Percentiles rank a stretch among this genome's conserved stretches.
phyloP scores from a whole-genome alignment of 2,797 vertebrate genomes.

The Nyctalus aviator region DNA sequence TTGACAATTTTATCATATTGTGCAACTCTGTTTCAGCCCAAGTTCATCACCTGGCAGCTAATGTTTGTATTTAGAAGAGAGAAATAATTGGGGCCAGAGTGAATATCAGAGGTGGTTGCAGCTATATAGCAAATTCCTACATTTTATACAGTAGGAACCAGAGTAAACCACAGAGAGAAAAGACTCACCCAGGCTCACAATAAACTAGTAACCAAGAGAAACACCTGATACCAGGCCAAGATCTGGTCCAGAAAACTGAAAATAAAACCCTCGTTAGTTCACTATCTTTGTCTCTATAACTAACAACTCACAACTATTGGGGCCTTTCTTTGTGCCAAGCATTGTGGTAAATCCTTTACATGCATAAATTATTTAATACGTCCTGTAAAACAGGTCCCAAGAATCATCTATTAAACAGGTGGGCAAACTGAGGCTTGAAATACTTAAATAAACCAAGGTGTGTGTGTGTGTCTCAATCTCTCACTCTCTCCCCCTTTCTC shows the following conservation, averaged over 20 bases:
- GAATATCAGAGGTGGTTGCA: neutral
- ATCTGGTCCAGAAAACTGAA: neutral
- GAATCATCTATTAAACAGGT: neutral
- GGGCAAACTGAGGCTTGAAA: neutral
- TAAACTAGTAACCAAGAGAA: neutral
- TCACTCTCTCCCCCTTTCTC: neutral
- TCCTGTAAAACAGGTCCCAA: neutral
- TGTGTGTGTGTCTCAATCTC: no score
- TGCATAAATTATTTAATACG: neutral
- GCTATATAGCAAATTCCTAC: neutral
- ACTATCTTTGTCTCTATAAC: neutral
- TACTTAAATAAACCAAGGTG: neutral
- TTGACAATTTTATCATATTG: neutral
- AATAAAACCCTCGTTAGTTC: neutral
- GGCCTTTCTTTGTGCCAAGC: neutral
- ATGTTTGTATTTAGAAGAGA: neutral
- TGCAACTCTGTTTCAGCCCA: neutral
- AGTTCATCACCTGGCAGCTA: neutral
- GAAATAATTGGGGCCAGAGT: fast-evolving
- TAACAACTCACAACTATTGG: neutral
- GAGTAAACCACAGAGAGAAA: neutral
- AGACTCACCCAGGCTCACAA: neutral
- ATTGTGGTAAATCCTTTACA: neutral
- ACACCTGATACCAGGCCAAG: neutral
- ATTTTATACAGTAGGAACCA: neutral